Evolutionary conservation across 2,113 vertebrate genomes (phyloP), one percentile per base, ranked within the genome.

Genomic region (Oenanthe oenanthe): DNA sequence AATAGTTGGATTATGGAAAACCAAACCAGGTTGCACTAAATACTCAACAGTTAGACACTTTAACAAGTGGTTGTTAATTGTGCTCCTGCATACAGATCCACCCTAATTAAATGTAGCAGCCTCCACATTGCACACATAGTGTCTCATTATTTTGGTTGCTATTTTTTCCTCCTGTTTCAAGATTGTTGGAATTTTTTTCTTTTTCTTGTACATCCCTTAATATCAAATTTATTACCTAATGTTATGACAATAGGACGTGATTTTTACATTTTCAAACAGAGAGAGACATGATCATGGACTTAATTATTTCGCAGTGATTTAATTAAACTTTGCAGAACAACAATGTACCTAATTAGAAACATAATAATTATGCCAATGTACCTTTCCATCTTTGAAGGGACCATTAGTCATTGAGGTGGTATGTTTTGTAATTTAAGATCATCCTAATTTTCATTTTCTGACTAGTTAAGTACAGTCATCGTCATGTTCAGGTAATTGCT

Each of bases 401-500:
- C 65, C 63, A 86, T 95, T 94, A 97, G 85, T 95, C 87, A 97
- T 86, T 82, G 84, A 94, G 78, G 96, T 96, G 75, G 34, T 66
- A 87, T 93, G 91, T 89, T 97, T 96, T 93, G 88, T 85, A 96
- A 93, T 97, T 97, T 96, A 91, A 96, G 94, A 96, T 97, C 91
- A 96, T 95, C 85, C 89, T 94, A 97, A 95, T 95, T 98, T 97
- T 97, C 96, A 92, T 94, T 97, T 97, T 95, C 92, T 95, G 94
- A 96, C 95, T 96, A 96, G 94, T 94, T 91, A 90, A 97, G 86
- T 96, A 70, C 95, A 95, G 80, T 91, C 94, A 85, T 93, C 28
- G 13, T 89, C 77, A 20, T 97, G 95, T 96, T 97, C 97, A 97
- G 94, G 96, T 97, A 98, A 98, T 97, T 97, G 97, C 95, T 97